Conservation (phyloP, 2,113 vertebrate genomes). For the Oceanites oceanicus region DNA sequence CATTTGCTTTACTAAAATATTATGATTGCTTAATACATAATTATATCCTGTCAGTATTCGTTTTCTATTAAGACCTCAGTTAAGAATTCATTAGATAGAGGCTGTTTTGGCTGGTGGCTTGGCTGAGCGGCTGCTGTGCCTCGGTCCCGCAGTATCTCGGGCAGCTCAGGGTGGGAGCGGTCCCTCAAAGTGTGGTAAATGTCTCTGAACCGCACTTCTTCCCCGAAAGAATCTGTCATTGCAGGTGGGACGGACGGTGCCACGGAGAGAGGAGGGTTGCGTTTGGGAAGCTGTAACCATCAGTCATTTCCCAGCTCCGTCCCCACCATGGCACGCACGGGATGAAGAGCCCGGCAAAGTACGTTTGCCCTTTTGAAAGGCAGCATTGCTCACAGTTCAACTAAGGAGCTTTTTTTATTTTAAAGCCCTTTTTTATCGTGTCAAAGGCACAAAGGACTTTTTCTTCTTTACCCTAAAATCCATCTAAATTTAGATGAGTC, state of each 20-base stretch:
- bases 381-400: neutral
- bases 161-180: neutral
- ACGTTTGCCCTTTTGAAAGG: neutral
- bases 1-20: neutral
- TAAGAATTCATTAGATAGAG: neutral
- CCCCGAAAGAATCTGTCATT: neutral
- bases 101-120: neutral
- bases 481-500: conserved; percentile 22
- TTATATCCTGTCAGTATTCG: neutral
- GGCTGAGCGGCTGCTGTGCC: neutral
- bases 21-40: neutral
- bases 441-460: conserved; percentile 15
- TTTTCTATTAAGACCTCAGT: neutral
- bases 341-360: neutral
- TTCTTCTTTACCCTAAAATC: conserved; percentile 32
- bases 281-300: neutral
- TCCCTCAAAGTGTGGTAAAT: rapidly evolving
- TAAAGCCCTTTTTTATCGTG: neutral
- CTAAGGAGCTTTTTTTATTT: neutral
- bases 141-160: rapidly evolving
- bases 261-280: too few species aligned
- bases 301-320: neutral
- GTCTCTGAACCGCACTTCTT: neutral
- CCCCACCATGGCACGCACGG: rapidly evolving
- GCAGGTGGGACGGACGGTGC: neutral